Conservation (phyloP, 2,797 vertebrate genomes). For the Eulemur rubriventer region DNA sequence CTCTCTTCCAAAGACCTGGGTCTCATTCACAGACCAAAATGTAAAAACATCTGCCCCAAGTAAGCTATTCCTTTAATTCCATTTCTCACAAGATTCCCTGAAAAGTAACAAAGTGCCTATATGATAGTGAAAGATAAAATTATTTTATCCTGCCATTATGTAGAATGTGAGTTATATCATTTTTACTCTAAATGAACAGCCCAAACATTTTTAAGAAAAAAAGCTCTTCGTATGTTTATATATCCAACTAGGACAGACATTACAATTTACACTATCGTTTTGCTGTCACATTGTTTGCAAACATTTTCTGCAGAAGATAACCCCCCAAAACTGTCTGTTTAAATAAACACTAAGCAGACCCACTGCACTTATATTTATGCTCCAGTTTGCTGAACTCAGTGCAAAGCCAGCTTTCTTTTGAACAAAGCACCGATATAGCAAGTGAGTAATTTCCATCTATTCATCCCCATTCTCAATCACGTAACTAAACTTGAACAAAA, state of each 20-base stretch:
- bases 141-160: background rate
- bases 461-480: background rate
- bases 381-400: background rate
- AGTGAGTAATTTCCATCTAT: background rate
- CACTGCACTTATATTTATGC: background rate
- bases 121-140: background rate
- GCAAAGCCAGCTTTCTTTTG: background rate
- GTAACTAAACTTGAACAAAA: background rate
- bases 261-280: constrained; percentile 64
- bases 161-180: background rate
- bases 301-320: constrained; percentile 23
- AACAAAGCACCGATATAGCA: background rate
- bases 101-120: background rate
- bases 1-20: background rate
- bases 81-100: background rate
- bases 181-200: constrained; percentile 41
- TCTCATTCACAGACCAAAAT: background rate
- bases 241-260: constrained; percentile 49
- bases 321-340: constrained; percentile 36
- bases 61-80: background rate
- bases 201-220: constrained; percentile 57
- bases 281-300: constrained; percentile 48
- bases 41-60: background rate
- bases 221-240: constrained; percentile 44
- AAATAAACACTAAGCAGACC: constrained; percentile 8